Evolutionary conservation across 1,140 invertebrate genomes (phyloP), one percentile per base, ranked within the genome.

Genomic region (Drosophila arawakana): DNA sequence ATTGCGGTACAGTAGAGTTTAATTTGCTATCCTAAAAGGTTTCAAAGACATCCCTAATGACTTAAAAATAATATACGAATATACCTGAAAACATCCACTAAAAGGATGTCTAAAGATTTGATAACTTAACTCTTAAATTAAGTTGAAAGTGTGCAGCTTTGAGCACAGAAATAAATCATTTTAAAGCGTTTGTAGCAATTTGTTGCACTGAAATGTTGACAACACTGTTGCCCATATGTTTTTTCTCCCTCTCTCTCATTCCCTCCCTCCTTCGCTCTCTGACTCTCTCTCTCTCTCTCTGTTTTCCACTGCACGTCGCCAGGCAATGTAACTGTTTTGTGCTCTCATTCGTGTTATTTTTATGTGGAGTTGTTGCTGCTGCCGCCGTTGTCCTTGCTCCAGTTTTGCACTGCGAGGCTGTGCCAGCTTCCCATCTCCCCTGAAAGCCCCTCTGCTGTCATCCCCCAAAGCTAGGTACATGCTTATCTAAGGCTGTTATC

Each of bases 401-500:
- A 88, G 70, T 88, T 30, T 88, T 83, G 18, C 50, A 58, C 52
- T 30, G 65, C 61, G 76, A 74, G 72, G 69, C 61, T 67, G 73
- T 59, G 39, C 37, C 80, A 79, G 65, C 52, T 43, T 35, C 25
- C 11, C 44, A 41, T 18, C 9, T 25, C 7, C 4, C 1, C 9
- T 11, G 9, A 18, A 2, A 21, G 18, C 62, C 9, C 25, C 5
- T 15, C 11, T 44, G 3, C 13, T 15, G 4, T 10, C 9, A 21
- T 21, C 15, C 34, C 7, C 1, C 59, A 30, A 5, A 30, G 25
- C 43, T 30, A 18, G 11, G 1, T 49, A 37, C 7, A 35, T 75
- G 65, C 72, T 86, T 86, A 86, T 88, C 82, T 81, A 43, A 62
- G 72, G 60, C 76, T 74, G 67, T 86, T 86, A 86, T 86, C 82